Evolutionary conservation across 2,797 vertebrate species (phyloP), one percentile per base, ranked within the genome.

Genomic region (Otolemur crassicaudatus): DNA sequence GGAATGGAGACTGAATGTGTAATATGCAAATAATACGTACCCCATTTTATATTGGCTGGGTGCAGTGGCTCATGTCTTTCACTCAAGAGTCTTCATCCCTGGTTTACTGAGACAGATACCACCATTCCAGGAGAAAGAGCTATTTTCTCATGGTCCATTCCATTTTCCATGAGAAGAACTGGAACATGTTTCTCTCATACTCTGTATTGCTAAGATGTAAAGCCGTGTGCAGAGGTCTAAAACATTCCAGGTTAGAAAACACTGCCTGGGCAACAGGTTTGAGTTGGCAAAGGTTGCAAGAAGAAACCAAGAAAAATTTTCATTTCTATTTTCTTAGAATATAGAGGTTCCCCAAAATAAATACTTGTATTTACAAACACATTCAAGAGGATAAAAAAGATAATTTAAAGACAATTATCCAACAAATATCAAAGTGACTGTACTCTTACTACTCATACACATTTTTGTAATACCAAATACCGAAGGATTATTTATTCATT

Each of bases 361-460:
- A 77, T 37, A 49, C 12, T 49, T 13, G 49, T 49, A 87, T 73
- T 95, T 86, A 3, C 29, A 76, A 75, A 34, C 19, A 58, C 75
- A 67, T 60, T 93, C 25, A 89, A 79, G 70, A 81, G 3, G 70
- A 34, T 73, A 70, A 87, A 84, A 91, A 93, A 4, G 10, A 31
- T 7, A 82, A 49, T 93, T 60, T 17, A 23, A 58, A 90, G 93
- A 79, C 6, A 97, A 86, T 77, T 81, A 81, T 85, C 37, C 29
- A 34, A 19, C 9, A 70, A 90, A 34, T 87, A 76, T 69, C 19
- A 80, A 75, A 1, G 27, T 53, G 34, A 53, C 89, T 94, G 76
- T 85, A 70, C 2, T 87, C 2, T 81, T 87, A 61, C 40, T 84
- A 69, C 20, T 88, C 60, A 40, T 37, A 49, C 2, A 49, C 46